phyloP scores from a whole-genome alignment of 2,113 vertebrate species.

The Barbus barbus region DNA sequence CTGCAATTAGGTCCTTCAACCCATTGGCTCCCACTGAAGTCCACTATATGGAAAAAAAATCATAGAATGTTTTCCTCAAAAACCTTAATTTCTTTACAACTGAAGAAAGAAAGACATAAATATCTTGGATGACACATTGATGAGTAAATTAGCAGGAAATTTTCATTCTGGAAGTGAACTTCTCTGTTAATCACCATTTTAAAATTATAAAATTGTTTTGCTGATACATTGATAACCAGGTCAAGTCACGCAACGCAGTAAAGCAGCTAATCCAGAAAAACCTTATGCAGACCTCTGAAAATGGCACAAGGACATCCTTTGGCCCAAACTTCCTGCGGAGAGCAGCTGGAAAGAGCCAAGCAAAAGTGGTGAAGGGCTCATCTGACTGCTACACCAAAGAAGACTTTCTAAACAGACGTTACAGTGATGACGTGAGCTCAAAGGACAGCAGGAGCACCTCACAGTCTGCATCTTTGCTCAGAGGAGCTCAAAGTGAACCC shows the following conservation, averaged over 20 bases:
- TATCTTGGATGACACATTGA: too few species aligned
- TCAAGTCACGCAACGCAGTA: constrained; percentile 73
- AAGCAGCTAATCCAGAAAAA: constrained; percentile 69
- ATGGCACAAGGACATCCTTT: constrained; percentile 78
- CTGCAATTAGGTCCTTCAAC: too few species aligned
- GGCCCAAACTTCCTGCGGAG: constrained; percentile 80
- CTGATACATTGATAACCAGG: constrained; percentile 52
- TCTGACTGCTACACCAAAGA: constrained; percentile 76
- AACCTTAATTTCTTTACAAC: too few species aligned
- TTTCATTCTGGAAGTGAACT: too few species aligned
- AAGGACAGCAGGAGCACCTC: constrained; percentile 71
- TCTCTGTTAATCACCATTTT: too few species aligned
- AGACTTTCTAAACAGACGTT: constrained; percentile 56
- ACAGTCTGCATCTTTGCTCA: constrained; percentile 60
- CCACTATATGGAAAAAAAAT: too few species aligned
- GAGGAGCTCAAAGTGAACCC: constrained; percentile 83
- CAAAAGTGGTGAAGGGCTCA: constrained; percentile 76
- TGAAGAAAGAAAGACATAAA: too few species aligned
- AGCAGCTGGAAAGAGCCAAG: constrained; percentile 80
- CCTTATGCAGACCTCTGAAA: constrained; percentile 66
- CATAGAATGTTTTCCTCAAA: too few species aligned
- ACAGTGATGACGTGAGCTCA: constrained; percentile 59
- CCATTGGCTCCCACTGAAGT: too few species aligned
- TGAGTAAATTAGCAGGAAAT: too few species aligned
- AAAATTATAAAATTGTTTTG: too few species aligned